phyloP scores from a whole-genome alignment of 2,888 invertebrate genomes.

The Glaucopsyche alexis region DNA sequence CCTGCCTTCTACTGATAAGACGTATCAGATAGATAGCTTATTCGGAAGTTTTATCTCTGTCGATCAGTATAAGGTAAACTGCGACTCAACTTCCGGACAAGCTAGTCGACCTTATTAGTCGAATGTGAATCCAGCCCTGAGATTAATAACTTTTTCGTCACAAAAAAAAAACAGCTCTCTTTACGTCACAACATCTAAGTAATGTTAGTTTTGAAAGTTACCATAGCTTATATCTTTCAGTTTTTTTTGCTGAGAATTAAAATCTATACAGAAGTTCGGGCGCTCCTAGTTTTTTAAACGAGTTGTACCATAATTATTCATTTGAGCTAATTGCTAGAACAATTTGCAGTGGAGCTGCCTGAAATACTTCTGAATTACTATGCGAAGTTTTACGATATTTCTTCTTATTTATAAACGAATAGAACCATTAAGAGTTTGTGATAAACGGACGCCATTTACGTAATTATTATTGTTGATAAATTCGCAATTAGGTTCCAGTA shows the following conservation, averaged over 20 bases:
- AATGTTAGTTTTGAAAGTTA: slow-evolving; percentile 30
- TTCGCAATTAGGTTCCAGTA: background rate
- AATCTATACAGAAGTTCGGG: slow-evolving; percentile 31
- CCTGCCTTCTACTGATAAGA: no score
- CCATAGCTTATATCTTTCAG: slow-evolving; percentile 30
- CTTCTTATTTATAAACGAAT: slow-evolving; percentile 24
- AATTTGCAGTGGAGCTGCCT: slow-evolving; percentile 22
- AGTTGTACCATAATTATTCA: slow-evolving; percentile 27
- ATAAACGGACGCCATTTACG: background rate
- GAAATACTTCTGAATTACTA: slow-evolving; percentile 16
- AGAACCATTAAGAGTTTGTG: slow-evolving; percentile 34
- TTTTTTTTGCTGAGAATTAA: slow-evolving; percentile 39
- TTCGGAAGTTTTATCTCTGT: no score
- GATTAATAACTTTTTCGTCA: background rate
- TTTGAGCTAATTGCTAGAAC: slow-evolving; percentile 29
- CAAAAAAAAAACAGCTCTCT: slow-evolving; percentile 24
- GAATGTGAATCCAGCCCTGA: no score
- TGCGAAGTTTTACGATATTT: slow-evolving; percentile 18
- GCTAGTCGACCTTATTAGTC: no score
- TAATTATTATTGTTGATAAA: background rate
- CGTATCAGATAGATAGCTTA: no score
- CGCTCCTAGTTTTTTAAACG: slow-evolving; percentile 19
- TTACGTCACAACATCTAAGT: slow-evolving; percentile 1
- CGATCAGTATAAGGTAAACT: no score
- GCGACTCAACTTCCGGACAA: no score